Percentiles rank a stretch among this genome's conserved stretches.
These are phyloP conservation scores for Sciurus vulgaris DNA, from an alignment of 2,797 vertebrate genomes.

Conservation along the genomic window DNA sequence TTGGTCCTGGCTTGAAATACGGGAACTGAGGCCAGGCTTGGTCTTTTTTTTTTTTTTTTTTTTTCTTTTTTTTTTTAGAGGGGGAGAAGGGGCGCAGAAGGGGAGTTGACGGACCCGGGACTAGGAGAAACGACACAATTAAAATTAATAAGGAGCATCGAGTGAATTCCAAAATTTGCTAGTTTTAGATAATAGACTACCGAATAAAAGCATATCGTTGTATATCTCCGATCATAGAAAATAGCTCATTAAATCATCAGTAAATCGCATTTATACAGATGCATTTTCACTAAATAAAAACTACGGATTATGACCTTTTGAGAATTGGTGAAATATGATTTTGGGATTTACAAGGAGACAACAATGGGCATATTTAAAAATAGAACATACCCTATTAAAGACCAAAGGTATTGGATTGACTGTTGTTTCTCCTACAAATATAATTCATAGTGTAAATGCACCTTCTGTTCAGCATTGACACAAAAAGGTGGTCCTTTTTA, in stretches of 20 bases:
- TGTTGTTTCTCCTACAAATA: slow-evolving; percentile 51
- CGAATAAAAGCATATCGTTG: slow-evolving; percentile 61
- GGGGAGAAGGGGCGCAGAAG: not conserved
- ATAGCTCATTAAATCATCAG: slow-evolving; percentile 53
- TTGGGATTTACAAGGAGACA: slow-evolving; percentile 56
- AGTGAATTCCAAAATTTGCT: slow-evolving; percentile 63
- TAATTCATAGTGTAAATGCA: slow-evolving; percentile 44
- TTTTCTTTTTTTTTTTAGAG: slow-evolving; percentile 17
- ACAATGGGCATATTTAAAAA: slow-evolving; percentile 64
- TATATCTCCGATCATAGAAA: slow-evolving; percentile 66
- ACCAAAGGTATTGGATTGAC: slow-evolving; percentile 35
- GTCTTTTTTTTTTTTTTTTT: slow-evolving; percentile 49
- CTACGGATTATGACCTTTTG: slow-evolving; percentile 61
- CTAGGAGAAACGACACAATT: slow-evolving; percentile 57
- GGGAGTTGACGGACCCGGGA: slow-evolving; percentile 41
- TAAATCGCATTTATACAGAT: slow-evolving; percentile 41
- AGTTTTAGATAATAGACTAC: slow-evolving; percentile 52
- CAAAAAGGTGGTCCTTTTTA: slow-evolving; percentile 67
- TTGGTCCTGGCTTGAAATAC: slow-evolving; percentile 88
- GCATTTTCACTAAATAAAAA: slow-evolving; percentile 57
- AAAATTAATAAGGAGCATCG: slow-evolving; percentile 67
- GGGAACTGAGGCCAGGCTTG: slow-evolving; percentile 82
- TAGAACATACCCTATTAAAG: slow-evolving; percentile 66
- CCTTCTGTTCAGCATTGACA: slow-evolving; percentile 54
- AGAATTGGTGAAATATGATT: slow-evolving; percentile 57